These are phyloP conservation scores for Eumacrocentrus americanus DNA, from an alignment of 2,888 invertebrate species.

Conservation along the genomic window DNA sequence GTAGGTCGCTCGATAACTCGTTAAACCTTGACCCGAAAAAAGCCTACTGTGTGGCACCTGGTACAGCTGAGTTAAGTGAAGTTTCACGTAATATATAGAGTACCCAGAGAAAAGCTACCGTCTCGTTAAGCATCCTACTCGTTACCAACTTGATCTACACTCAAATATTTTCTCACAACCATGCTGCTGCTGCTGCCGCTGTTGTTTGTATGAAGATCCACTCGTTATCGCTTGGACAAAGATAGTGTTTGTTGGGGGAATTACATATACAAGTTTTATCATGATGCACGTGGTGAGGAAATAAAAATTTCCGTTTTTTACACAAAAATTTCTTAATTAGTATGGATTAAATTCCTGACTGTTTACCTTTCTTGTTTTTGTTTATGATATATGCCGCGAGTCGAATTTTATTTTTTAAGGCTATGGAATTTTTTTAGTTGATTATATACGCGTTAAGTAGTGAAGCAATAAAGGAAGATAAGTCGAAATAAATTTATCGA, in stretches of 20 bases:
- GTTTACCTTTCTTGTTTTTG: not conserved
- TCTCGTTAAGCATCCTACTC: conserved; percentile 9
- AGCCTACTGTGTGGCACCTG: conserved; percentile 29
- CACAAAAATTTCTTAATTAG: not conserved
- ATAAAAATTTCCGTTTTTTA: not conserved
- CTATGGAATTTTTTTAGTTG: too few species aligned
- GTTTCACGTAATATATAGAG: not conserved
- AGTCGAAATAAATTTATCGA: too few species aligned
- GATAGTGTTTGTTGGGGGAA: not conserved
- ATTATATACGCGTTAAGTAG: too few species aligned
- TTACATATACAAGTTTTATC: not conserved
- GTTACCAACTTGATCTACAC: conserved; percentile 34
- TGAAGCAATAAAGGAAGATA: too few species aligned
- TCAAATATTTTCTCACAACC: conserved; percentile 39
- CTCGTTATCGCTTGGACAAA: conserved; percentile 18
- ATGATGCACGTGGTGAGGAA: not conserved
- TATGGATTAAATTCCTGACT: not conserved
- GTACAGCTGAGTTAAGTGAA: not conserved
- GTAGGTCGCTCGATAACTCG: conserved; percentile 32
- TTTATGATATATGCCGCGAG: too few species aligned
- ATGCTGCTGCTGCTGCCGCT: too few species aligned
- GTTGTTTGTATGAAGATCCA: conserved; percentile 28
- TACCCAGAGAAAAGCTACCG: conserved; percentile 1
- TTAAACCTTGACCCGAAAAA: conserved; percentile 46
- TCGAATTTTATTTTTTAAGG: too few species aligned